Percentiles rank a stretch among this genome's conserved stretches.
These are phyloP conservation scores for Gnathonemus echidnorhynchus DNA, from an alignment of 2,113 vertebrate species.

Conservation along the genomic window DNA sequence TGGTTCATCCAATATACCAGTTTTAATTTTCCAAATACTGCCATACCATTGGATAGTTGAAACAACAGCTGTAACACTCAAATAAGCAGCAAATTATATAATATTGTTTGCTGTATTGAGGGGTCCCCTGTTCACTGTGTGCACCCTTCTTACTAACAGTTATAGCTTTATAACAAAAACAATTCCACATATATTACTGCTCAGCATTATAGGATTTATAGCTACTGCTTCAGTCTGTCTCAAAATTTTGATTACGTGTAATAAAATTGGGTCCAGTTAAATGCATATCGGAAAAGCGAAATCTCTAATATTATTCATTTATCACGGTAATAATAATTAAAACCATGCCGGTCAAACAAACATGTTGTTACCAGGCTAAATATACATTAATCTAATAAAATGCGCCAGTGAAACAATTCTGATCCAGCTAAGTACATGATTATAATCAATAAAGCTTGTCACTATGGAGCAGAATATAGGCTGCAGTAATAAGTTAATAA, in stretches of 20 bases:
- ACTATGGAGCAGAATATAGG: no score
- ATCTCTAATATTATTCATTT: not conserved
- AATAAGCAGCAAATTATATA: not conserved
- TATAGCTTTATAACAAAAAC: not conserved
- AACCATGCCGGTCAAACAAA: not conserved
- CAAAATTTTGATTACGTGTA: not conserved
- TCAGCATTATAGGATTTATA: not conserved
- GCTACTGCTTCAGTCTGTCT: no score
- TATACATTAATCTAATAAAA: no score
- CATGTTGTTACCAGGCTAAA: no score
- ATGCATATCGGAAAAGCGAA: not conserved
- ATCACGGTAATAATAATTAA: not conserved
- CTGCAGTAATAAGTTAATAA: no score
- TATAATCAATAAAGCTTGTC: not conserved
- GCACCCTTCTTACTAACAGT: not conserved
- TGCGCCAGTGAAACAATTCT: not conserved
- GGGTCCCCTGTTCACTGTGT: no score
- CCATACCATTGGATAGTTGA: not conserved
- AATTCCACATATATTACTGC: not conserved
- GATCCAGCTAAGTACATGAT: not conserved
- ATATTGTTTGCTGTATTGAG: not conserved
- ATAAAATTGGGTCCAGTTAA: not conserved
- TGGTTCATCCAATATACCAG: not conserved
- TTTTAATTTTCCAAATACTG: not conserved
- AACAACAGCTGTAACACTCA: not conserved